phyloP scores from a whole-genome alignment of 1,140 invertebrate species.

The Drosophila asahinai region DNA sequence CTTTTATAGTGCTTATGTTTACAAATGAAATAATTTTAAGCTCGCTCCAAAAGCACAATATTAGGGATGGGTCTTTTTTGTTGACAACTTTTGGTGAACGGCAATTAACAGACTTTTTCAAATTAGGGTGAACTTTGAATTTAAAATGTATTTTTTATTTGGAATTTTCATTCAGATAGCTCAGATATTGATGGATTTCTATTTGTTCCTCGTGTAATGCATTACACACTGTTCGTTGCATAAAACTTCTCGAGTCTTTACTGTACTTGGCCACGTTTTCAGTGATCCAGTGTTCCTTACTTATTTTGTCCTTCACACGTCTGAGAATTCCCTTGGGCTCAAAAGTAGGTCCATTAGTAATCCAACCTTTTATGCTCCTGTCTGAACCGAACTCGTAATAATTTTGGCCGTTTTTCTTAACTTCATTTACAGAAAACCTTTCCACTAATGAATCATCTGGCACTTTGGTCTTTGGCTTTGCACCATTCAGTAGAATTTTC shows the following conservation, averaged over 20 bases:
- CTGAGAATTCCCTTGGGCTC: slow-evolving; percentile 8
- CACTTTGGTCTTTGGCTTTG: background rate
- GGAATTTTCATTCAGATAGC: slow-evolving; percentile 8
- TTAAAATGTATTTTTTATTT: too few species aligned
- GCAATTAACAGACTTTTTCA: background rate
- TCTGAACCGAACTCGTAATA: slow-evolving; percentile 15
- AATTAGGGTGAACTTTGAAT: background rate
- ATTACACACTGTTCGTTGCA: background rate
- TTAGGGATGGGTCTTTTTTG: slow-evolving; percentile 8
- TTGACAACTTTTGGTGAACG: slow-evolving; percentile 7
- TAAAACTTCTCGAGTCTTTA: slow-evolving; percentile 8
- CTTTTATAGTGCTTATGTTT: slow-evolving; percentile 7
- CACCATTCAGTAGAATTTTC: slow-evolving; percentile 7
- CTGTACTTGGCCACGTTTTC: slow-evolving; percentile 8
- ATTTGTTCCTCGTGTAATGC: background rate
- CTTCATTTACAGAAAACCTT: slow-evolving; percentile 3
- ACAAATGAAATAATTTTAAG: slow-evolving; percentile 11
- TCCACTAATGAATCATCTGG: background rate
- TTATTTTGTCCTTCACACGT: slow-evolving; percentile 6
- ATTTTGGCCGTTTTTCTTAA: slow-evolving; percentile 11
- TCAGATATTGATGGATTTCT: slow-evolving; percentile 15
- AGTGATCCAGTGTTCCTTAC: slow-evolving; percentile 5
- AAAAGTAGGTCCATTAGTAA: slow-evolving; percentile 4
- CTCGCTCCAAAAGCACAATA: slow-evolving; percentile 2
- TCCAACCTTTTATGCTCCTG: slow-evolving; percentile 7